Evolutionary conservation across 2,797 vertebrate species (phyloP), one percentile per base, ranked within the genome.

Genomic region (Ctenopoma multispine): DNA sequence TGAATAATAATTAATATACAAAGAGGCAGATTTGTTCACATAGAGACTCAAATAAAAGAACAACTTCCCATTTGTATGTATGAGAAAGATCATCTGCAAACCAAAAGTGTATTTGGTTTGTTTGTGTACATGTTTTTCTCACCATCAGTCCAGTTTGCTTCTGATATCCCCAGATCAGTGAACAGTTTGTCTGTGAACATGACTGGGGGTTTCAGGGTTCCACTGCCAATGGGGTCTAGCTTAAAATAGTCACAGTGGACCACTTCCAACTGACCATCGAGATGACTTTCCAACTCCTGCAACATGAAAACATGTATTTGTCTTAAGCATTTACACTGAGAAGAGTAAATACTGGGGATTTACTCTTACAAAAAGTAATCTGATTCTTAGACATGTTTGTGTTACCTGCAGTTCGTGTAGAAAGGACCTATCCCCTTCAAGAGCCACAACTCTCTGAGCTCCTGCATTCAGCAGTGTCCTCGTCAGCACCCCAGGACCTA

Each of bases 401-500:
- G 20, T 23, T 94, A 99, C 98, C 96, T 96, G 84, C 76, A 99
- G 90, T 6, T 94, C 87, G 54, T 80, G 75, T 68, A 99, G 71
- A 87, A 97, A 99, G 56, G 21, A 48, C 46, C 23, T 77, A n/a
- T 96, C 84, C 46, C 91, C 93, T 91, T 98, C 97, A 51, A 99
- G 93, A 62, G 95, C 95, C 72, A 98, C 88, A 66, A 99, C 92
- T 88, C 88, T 95, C 84, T 94, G 94, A 79, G 94, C 89, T 65
- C 97, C 96, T 83, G 93, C 89, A 82, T 96, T 95, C 51, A 99
- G 90, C 58, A 99, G 89, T 5, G 95, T 91, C 44, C 80, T 91
- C 0, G 98, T 99, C 86, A 99, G 90, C 72, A 99, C 79, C 56
- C 97, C 97, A 72, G 96, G 97, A 79, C 98, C 98, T 98, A 58